phyloP scores from a whole-genome alignment of 2,113 vertebrate species.

The Ptyas mucosa region DNA sequence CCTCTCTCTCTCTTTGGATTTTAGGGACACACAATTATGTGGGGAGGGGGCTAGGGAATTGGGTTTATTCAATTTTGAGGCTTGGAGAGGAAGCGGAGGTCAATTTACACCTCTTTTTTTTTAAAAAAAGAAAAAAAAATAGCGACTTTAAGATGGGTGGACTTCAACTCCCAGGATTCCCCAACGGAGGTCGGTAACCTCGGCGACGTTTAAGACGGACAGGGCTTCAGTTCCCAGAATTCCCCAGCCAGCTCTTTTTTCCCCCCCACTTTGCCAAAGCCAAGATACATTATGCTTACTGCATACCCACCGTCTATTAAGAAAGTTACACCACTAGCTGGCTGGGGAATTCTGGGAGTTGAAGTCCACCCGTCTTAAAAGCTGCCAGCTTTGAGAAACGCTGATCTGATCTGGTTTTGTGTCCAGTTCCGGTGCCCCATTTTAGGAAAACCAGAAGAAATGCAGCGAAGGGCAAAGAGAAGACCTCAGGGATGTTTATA shows the following conservation, averaged over 20 bases:
- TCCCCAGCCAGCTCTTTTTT: no score
- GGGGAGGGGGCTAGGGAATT: accelerated
- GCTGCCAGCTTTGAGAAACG: background rate
- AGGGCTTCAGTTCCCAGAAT: no score
- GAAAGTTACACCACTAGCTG: no score
- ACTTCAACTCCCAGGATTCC: background rate
- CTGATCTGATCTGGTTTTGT: background rate
- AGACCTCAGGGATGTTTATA: background rate
- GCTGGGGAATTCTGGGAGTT: no score
- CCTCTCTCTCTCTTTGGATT: no score
- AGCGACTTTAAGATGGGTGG: no score
- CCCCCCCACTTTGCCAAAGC: no score
- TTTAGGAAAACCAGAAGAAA: background rate
- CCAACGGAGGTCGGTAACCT: no score
- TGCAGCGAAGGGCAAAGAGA: background rate
- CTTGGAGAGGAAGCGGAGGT: background rate
- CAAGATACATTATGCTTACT: no score
- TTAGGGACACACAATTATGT: background rate
- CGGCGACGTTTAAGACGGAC: no score
- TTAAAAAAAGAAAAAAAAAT: no score
- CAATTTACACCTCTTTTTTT: background rate
- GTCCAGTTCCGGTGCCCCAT: background rate
- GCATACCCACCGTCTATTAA: no score
- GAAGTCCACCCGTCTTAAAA: background rate
- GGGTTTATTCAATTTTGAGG: background rate